Conservation (phyloP, 2,113 vertebrate species). For the Lethenteron reissneri region DNA sequence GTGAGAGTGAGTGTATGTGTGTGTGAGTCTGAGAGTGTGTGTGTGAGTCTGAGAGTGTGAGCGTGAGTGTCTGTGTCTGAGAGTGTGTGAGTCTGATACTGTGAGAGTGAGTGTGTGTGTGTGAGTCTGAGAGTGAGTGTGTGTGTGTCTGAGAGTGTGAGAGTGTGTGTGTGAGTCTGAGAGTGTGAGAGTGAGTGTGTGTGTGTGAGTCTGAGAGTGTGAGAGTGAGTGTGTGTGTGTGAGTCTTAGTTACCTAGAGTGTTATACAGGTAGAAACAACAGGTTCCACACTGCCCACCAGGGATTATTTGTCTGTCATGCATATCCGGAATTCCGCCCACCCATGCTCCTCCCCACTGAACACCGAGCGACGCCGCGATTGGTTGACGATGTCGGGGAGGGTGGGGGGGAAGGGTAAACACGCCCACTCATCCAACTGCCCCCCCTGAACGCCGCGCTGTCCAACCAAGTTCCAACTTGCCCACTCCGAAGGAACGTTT, state of each 20-base stretch:
- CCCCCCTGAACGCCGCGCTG: no score
- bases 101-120: conserved; percentile 1
- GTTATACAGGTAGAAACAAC: not conserved
- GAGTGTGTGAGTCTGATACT: not conserved
- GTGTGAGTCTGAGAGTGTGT: not conserved
- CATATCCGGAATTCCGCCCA: not conserved
- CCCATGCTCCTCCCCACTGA: not conserved
- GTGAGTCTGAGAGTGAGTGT: not conserved
- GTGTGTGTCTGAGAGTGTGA: not conserved
- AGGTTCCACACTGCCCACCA: not conserved
- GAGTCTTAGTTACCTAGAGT: not conserved
- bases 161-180: not conserved
- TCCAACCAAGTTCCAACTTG: no score
- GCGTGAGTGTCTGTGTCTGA: not conserved
- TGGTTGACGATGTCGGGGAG: not conserved
- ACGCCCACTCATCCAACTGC: no score
- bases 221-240: not conserved
- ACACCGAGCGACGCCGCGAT: not conserved
- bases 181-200: not conserved
- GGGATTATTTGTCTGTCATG: not conserved
- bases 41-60: not conserved
- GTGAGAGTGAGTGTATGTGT: not conserved
- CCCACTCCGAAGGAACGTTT: no score
- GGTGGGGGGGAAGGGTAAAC: no score
- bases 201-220: not conserved